Evolutionary conservation across 2,113 vertebrate species (phyloP).

Genomic region (Sakesphorus luctuosus): DNA sequence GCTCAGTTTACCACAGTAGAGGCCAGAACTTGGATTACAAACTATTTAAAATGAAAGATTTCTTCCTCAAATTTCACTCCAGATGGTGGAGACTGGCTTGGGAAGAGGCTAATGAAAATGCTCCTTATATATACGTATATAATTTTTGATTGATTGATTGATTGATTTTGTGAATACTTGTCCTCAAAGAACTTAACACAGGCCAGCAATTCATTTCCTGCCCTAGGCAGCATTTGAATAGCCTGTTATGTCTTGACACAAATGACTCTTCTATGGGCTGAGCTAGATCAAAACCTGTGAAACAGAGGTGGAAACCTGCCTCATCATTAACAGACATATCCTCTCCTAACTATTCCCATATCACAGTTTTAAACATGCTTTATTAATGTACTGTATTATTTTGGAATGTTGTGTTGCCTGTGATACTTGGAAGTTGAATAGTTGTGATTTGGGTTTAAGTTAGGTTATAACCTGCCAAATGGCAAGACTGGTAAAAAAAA

Average conservation of each 20-base stretch:
- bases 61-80: not conserved
- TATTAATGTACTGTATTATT: not conserved
- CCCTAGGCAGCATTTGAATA: not conserved
- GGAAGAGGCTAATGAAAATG: not conserved
- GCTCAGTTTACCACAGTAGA: not conserved
- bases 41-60: not conserved
- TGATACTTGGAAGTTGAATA: not conserved
- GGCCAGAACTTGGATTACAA: not conserved
- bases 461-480: not conserved
- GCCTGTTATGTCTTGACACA: not conserved
- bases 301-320: not conserved
- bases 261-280: not conserved
- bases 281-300: not conserved
- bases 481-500: not conserved
- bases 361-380: not conserved
- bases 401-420: not conserved
- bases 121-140: not conserved
- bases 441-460: not conserved
- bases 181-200: conserved; percentile 2
- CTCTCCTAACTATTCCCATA: not conserved
- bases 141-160: not conserved
- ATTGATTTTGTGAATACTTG: not conserved
- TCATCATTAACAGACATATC: not conserved
- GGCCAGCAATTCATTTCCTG: conserved; percentile 3
- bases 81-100: not conserved